These are phyloP conservation scores for Tenthredo notha DNA, from an alignment of 2,888 invertebrate species.

Conservation along the genomic window DNA sequence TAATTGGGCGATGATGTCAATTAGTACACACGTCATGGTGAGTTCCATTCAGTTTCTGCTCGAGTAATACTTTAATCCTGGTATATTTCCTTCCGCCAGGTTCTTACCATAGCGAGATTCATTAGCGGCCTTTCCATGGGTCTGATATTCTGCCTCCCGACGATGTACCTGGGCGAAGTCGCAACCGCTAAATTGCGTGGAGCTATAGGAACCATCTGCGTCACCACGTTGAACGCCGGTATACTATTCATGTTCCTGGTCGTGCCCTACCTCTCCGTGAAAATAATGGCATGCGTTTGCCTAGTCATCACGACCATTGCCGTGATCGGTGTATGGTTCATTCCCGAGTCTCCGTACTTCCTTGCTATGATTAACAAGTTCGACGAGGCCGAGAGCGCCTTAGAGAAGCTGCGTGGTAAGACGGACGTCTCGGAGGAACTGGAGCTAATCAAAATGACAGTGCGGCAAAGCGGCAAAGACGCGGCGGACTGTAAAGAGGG, in stretches of 20 bases:
- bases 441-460: conserved; percentile 58
- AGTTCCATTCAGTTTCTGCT: conserved; percentile 47
- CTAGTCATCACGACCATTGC: conserved; percentile 72
- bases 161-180: conserved; percentile 69
- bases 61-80: background rate
- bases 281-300: conserved; percentile 61
- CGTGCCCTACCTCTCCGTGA: conserved; percentile 60
- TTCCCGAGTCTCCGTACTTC: conserved; percentile 80
- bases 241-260: conserved; percentile 67
- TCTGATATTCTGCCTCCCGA: conserved; percentile 59
- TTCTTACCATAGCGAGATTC: conserved; percentile 64
- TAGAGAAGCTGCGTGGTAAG: conserved; percentile 78
- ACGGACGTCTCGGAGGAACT: conserved; percentile 80
- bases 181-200: conserved; percentile 77
- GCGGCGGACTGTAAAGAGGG: conserved; percentile 22
- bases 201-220: conserved; percentile 82
- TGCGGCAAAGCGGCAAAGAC: conserved; percentile 33
- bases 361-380: conserved; percentile 68
- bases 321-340: conserved; percentile 73
- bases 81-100: conserved; percentile 55
- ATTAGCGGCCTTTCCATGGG: conserved; percentile 64
- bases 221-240: conserved; percentile 79
- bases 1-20: conserved; percentile 63
- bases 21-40: conserved; percentile 64
- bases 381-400: conserved; percentile 76